These are phyloP conservation scores for Sebastes melanostomus DNA, from an alignment of 2,797 vertebrate species.

Conservation along the genomic window DNA sequence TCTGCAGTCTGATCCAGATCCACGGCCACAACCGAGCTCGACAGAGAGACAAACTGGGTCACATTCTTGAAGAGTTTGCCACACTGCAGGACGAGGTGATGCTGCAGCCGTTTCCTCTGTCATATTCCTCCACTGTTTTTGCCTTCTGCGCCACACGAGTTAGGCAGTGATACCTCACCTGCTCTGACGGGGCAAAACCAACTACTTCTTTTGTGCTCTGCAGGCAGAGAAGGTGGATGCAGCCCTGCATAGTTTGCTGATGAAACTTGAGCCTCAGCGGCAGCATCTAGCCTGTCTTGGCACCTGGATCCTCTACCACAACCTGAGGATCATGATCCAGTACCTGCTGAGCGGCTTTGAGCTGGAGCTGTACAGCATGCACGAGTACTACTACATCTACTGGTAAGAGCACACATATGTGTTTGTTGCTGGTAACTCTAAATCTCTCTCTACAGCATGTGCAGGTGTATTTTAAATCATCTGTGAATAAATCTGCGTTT, in stretches of 20 bases:
- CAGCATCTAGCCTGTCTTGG: constrained; percentile 97
- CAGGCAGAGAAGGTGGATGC: constrained; percentile 99
- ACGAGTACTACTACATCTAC: constrained; percentile 99
- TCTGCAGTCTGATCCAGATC: constrained; percentile 98
- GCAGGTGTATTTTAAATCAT: not conserved
- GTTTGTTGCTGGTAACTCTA: not conserved
- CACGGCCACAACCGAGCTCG: constrained; percentile 98
- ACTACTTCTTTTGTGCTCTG: not conserved
- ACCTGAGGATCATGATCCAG: constrained; percentile 98
- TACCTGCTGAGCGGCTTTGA: constrained; percentile 99
- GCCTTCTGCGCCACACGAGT: not conserved
- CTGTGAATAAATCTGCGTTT: not conserved
- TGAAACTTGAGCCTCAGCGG: constrained; percentile 97
- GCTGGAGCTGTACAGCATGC: constrained; percentile 99
- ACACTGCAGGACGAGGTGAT: constrained; percentile 97
- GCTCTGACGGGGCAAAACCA: not conserved
- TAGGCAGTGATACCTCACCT: not conserved
- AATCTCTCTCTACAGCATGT: not conserved
- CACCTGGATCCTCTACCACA: constrained; percentile 99
- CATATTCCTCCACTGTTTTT: not conserved
- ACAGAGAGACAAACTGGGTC: constrained; percentile 97
- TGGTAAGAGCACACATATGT: constrained; percentile 81
- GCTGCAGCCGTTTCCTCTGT: not conserved
- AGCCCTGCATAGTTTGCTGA: constrained; percentile 93
- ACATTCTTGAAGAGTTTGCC: constrained; percentile 98